Conservation (phyloP, 2,888 invertebrate species). For the Phengaris alcon region DNA sequence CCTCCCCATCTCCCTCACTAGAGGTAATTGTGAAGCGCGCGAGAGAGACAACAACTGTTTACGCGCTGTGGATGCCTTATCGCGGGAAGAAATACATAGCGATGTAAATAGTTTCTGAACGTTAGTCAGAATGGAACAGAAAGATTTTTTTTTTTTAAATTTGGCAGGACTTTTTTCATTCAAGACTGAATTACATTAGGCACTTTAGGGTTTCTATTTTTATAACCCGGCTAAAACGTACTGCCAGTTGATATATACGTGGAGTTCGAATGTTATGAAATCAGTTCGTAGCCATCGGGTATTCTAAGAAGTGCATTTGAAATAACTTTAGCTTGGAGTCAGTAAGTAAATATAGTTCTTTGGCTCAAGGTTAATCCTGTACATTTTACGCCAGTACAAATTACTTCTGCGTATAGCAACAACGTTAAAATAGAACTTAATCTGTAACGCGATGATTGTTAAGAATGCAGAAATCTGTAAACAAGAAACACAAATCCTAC, state of each 20-base stretch:
- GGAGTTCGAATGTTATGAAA: conserved; percentile 24
- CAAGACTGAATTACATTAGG: conserved; percentile 41
- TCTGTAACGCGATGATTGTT: not conserved
- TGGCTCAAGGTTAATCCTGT: conserved; percentile 34
- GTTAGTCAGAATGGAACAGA: conserved; percentile 70
- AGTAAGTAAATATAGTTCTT: conserved; percentile 29
- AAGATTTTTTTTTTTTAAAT: conserved; percentile 67
- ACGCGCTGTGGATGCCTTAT: conserved; percentile 62
- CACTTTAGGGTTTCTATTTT: conserved; percentile 62
- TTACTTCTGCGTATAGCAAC: not conserved
- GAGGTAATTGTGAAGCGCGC: conserved; percentile 47
- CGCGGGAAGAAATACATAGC: conserved; percentile 72
- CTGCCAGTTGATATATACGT: not conserved
- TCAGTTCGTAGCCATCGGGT: conserved; percentile 19
- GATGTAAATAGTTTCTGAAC: conserved; percentile 70
- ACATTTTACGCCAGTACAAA: conserved; percentile 15
- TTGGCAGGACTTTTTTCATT: conserved; percentile 70
- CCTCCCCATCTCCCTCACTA: conserved; percentile 69
- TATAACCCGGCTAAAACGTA: conserved; percentile 43
- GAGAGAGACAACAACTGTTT: conserved; percentile 58
- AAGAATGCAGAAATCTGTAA: not conserved
- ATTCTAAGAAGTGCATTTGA: conserved; percentile 31
- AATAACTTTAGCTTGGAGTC: conserved; percentile 30
- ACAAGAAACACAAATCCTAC: not conserved
- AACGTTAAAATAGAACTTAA: not conserved